Evolutionary conservation across 2,113 vertebrate genomes (phyloP).

Genomic region (Leuciscus idus): DNA sequence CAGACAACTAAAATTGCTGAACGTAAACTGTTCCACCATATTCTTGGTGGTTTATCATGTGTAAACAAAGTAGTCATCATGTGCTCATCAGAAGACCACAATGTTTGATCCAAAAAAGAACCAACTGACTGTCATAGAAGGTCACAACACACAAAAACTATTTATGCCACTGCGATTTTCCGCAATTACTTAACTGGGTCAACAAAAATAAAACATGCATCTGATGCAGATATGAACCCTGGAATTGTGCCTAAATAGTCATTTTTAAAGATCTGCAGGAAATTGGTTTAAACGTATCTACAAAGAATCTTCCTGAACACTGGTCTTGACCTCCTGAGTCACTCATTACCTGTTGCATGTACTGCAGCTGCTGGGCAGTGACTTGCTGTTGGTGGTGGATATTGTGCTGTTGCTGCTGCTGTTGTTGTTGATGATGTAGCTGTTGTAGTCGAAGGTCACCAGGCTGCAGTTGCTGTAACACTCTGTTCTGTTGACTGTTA

Average conservation of each 20-base stretch:
- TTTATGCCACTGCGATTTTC: neutral
- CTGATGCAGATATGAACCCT: neutral
- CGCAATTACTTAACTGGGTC: neutral
- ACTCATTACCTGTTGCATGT: conserved; percentile 78
- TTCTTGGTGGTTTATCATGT: neutral
- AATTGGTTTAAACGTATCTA: too few relatives aligned
- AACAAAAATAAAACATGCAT: neutral
- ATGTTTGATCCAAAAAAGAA: neutral
- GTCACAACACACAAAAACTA: neutral
- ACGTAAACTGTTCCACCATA: neutral
- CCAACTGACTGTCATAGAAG: neutral
- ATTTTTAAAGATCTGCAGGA: neutral
- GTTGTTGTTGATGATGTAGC: conserved; percentile 80
- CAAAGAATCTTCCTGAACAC: neutral
- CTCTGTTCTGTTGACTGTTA: conserved; percentile 81
- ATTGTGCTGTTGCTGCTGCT: conserved; percentile 68
- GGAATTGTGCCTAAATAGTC: neutral
- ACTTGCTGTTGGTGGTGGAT: conserved; percentile 78
- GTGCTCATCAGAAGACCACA: neutral
- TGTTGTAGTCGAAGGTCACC: conserved; percentile 94
- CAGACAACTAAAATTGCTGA: neutral
- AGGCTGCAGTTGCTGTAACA: conserved; percentile 94
- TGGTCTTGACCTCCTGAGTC: neutral
- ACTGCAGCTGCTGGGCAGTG: conserved; percentile 82
- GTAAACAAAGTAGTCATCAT: neutral